These are phyloP conservation scores for Lobophora halterata DNA, from an alignment of 2,888 invertebrate genomes.

Conservation along the genomic window DNA sequence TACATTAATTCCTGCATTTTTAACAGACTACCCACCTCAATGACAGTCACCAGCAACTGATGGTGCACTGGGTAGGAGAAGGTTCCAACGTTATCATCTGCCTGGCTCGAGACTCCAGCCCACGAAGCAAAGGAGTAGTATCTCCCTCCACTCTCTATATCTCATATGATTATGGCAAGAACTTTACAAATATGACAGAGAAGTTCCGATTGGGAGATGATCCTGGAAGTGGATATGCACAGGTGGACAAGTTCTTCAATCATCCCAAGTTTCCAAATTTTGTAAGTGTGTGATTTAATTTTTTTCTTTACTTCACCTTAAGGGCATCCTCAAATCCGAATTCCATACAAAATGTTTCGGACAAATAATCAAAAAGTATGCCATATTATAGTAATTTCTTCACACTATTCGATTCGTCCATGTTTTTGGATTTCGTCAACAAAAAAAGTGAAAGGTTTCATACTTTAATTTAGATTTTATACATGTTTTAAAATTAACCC, in stretches of 20 bases:
- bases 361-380: no score
- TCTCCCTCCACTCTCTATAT: constrained; percentile 91
- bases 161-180: constrained; percentile 92
- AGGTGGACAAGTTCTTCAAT: constrained; percentile 91
- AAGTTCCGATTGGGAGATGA: constrained; percentile 81
- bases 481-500: no score
- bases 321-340: background rate
- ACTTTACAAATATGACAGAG: constrained; percentile 87
- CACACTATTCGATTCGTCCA: no score
- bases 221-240: constrained; percentile 81
- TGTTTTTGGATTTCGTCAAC: no score
- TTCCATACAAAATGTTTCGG: no score
- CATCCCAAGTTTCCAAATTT: constrained; percentile 89
- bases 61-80: constrained; percentile 96
- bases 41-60: constrained; percentile 92
- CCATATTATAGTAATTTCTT: no score
- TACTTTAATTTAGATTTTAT: no score
- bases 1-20: constrained; percentile 9
- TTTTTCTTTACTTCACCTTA: constrained; percentile 1
- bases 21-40: constrained; percentile 88
- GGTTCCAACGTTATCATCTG: constrained; percentile 93
- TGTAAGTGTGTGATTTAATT: constrained; percentile 81
- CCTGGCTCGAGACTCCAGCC: constrained; percentile 87
- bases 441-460: no score
- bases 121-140: constrained; percentile 72